A percentile compares a stretch with the other conserved stretches of the same genome.
Conservation (phyloP, 2,888 invertebrate species). For the Ophonus ardosiacus region DNA sequence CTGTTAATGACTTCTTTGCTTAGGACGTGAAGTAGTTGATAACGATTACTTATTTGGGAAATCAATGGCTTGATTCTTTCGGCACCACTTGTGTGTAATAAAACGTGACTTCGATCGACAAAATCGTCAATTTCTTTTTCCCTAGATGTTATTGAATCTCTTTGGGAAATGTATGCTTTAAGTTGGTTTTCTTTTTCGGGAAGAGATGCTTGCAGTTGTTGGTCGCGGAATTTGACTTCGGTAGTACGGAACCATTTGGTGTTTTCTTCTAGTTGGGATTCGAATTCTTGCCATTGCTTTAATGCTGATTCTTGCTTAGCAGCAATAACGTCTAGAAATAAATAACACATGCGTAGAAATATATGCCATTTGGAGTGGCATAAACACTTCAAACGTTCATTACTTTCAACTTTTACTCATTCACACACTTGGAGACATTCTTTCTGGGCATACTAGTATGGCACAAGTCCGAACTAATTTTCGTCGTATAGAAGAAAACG, state of each 20-base stretch:
- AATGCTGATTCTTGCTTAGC: constrained; percentile 86
- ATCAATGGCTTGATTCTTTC: constrained; percentile 92
- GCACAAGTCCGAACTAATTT: too few relatives aligned
- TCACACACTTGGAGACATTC: too few relatives aligned
- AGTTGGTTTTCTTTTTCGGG: constrained; percentile 89
- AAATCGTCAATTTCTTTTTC: constrained; percentile 93
- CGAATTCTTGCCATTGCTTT: constrained; percentile 92
- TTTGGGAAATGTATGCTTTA: constrained; percentile 83
- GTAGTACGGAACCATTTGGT: constrained; percentile 92
- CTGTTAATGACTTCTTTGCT: constrained; percentile 92
- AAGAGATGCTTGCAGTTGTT: constrained; percentile 88
- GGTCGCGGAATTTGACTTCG: constrained; percentile 91
- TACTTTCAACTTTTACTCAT: too few relatives aligned
- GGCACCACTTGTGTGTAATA: constrained; percentile 90
- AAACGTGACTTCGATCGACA: constrained; percentile 91
- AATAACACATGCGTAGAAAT: constrained; percentile 4
- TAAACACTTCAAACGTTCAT: too few relatives aligned
- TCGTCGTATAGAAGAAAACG: too few relatives aligned
- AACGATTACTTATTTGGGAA: constrained; percentile 92
- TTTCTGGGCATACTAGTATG: too few relatives aligned
- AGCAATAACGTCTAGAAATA: constrained; percentile 79
- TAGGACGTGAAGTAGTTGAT: constrained; percentile 87
- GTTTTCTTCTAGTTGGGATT: constrained; percentile 86
- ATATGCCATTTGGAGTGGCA: neutral
- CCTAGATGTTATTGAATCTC: constrained; percentile 86